These are phyloP conservation scores for Falco naumanni DNA, from an alignment of 2,797 vertebrate species.

Conservation along the genomic window DNA sequence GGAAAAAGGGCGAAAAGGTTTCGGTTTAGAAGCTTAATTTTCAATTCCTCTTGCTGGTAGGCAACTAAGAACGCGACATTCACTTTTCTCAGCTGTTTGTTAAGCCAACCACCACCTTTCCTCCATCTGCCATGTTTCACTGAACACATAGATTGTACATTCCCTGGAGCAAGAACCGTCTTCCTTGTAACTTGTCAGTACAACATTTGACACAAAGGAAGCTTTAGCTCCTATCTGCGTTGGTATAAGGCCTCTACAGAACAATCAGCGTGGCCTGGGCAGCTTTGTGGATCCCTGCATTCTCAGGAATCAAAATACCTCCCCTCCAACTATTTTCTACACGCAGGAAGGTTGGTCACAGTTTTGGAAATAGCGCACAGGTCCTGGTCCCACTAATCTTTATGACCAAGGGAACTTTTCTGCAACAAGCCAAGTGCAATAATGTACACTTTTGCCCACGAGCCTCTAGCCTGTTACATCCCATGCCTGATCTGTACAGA, in stretches of 20 bases:
- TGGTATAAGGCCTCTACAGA: neutral
- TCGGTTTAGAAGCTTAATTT: neutral
- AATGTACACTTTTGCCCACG: neutral
- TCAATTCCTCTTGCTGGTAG: neutral
- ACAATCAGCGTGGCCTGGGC: neutral
- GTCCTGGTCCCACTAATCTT: neutral
- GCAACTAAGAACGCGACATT: neutral
- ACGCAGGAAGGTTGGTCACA: neutral
- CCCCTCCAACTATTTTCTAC: neutral
- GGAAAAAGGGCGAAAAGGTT: neutral
- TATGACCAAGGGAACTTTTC: neutral
- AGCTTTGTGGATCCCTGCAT: neutral
- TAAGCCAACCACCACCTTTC: conserved; percentile 52
- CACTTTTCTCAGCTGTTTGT: conserved; percentile 5
- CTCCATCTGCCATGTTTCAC: conserved; percentile 58
- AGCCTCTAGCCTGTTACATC: neutral
- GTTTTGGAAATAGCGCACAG: neutral
- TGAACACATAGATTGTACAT: conserved; percentile 55
- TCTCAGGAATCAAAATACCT: neutral
- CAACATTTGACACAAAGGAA: conserved; percentile 6
- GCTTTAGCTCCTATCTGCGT: neutral
- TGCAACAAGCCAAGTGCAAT: neutral
- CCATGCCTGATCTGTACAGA: neutral
- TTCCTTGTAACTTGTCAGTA: conserved; percentile 36
- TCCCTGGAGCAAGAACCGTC: conserved; percentile 61